Percentiles rank a stretch among this genome's conserved stretches.
Evolutionary conservation across 2,797 vertebrate genomes (phyloP).

Genomic region (Pyrocephalus nanus): DNA sequence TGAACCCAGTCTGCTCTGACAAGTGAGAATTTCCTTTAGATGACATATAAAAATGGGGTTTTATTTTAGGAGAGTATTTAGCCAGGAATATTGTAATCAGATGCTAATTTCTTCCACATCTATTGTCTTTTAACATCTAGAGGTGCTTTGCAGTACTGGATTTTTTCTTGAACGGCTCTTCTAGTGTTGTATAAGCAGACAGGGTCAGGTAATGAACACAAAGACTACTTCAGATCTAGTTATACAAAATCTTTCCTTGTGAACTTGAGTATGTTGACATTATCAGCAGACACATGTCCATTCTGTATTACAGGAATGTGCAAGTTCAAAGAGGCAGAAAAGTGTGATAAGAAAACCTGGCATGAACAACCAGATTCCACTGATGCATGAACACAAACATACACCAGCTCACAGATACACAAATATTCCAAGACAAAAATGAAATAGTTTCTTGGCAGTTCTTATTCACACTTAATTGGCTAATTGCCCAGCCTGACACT

Average conservation of each 20-base stretch:
- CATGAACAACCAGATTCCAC: not conserved
- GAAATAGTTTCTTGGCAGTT: conserved; percentile 40
- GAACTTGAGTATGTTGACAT: not conserved
- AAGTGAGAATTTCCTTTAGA: conserved; percentile 10
- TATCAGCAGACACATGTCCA: conserved; percentile 44
- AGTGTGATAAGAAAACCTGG: conserved; percentile 49
- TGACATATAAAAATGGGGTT: not conserved
- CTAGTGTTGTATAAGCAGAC: not conserved
- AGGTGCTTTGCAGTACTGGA: not conserved
- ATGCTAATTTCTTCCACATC: not conserved
- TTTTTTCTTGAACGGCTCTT: not conserved
- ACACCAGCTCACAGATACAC: conserved; percentile 20
- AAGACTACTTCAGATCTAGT: not conserved
- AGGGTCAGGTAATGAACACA: not conserved
- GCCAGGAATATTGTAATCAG: not conserved
- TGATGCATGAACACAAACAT: conserved; percentile 25
- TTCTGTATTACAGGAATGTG: conserved; percentile 19
- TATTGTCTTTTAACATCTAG: not conserved
- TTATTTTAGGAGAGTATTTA: not conserved
- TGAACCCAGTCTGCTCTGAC: not conserved
- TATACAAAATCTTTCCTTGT: conserved; percentile 6
- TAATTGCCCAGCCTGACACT: conserved; percentile 38
- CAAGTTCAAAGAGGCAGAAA: conserved; percentile 42
- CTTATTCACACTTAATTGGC: conserved; percentile 36
- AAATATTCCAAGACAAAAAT: not conserved